Conservation (phyloP, 1,140 invertebrate species). For the Chironomus striatipennis region DNA sequence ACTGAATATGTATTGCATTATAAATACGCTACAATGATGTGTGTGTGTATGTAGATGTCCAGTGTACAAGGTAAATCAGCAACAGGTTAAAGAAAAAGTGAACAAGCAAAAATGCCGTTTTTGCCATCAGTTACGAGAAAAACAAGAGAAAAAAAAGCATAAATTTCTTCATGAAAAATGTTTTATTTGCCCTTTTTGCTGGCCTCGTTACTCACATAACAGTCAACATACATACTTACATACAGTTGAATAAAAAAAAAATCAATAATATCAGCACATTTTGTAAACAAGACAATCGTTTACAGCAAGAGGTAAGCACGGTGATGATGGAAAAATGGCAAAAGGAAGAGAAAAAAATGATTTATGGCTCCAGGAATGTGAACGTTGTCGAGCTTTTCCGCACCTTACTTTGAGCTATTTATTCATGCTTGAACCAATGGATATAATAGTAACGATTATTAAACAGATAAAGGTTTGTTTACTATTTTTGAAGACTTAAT, state of each 20-base stretch:
- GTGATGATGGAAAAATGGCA: not conserved
- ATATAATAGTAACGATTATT: no score
- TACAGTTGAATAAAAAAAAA: not conserved
- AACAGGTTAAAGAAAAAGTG: not conserved
- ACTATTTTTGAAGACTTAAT: no score
- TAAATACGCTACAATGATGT: not conserved
- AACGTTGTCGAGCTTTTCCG: not conserved
- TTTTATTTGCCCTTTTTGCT: not conserved
- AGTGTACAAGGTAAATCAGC: not conserved
- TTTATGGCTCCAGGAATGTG: not conserved
- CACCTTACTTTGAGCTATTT: not conserved
- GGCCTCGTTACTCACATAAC: not conserved
- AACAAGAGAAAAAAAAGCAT: not conserved
- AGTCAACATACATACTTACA: not conserved
- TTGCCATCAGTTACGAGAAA: not conserved
- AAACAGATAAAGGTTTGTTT: no score
- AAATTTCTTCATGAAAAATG: conserved; percentile 9
- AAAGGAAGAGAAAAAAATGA: not conserved
- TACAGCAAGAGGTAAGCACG: not conserved
- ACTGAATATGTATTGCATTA: conserved; percentile 9
- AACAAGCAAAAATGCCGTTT: not conserved
- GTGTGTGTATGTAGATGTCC: not conserved
- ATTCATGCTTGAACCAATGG: no score
- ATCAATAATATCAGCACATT: conserved; percentile 8
- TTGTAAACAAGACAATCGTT: not conserved